A percentile compares a stretch with the other conserved stretches of the same genome.
Conservation (phyloP, 2,113 vertebrate species). For the Eubucco bourcierii region DNA sequence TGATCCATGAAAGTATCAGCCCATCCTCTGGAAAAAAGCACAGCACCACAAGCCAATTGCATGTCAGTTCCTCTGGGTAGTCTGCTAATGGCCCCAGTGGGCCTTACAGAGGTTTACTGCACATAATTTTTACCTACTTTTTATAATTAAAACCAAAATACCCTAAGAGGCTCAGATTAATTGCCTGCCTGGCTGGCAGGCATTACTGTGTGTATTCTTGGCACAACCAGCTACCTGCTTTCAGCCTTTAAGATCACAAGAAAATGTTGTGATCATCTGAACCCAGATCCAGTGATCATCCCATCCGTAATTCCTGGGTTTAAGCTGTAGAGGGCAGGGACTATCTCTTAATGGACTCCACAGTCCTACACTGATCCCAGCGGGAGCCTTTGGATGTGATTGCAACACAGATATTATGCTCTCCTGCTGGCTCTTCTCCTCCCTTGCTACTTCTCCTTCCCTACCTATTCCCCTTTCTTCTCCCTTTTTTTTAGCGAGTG, state of each 20-base stretch:
- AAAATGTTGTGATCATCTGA: constrained; percentile 6
- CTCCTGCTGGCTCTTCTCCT: neutral
- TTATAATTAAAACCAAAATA: constrained; percentile 61
- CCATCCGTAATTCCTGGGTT: constrained; percentile 28
- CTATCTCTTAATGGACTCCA: constrained; percentile 20
- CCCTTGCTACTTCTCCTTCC: constrained; percentile 2
- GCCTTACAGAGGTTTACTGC: constrained; percentile 20
- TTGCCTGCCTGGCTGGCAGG: constrained; percentile 38
- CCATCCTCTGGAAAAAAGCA: neutral
- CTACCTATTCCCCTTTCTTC: neutral
- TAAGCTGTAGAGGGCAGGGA: constrained; percentile 58
- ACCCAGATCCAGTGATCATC: neutral
- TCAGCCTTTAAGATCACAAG: constrained; percentile 23
- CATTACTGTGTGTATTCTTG: constrained; percentile 6
- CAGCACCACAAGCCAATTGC: neutral
- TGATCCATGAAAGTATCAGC: constrained; percentile 4
- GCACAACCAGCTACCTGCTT: constrained; percentile 13
- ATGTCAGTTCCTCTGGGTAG: neutral
- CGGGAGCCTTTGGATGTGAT: constrained; percentile 1
- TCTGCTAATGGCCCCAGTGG: constrained; percentile 14
- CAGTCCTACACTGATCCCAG: neutral
- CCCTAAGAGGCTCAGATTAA: constrained; percentile 46
- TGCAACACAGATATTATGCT: constrained; percentile 37
- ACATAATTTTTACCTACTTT: constrained; percentile 47
- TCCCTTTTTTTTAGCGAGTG: neutral